These are phyloP conservation scores for Leptarthrus brevirostris DNA, from an alignment of 2,888 invertebrate genomes.

Conservation along the genomic window DNA sequence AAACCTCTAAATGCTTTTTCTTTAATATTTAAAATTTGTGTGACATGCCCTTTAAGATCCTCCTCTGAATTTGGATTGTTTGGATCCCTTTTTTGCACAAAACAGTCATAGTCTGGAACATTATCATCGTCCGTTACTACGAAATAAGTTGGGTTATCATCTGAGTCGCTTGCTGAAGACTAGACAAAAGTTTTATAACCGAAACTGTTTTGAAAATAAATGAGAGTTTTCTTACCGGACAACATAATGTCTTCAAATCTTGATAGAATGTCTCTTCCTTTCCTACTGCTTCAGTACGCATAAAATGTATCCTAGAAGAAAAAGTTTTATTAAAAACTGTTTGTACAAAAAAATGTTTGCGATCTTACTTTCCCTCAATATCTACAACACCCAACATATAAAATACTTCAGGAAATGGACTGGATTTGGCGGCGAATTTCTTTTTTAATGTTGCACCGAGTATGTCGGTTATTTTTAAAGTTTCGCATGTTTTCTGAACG, in stretches of 20 bases:
- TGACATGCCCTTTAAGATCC: not conserved
- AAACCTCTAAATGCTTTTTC: slow-evolving; percentile 6
- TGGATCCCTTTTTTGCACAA: not conserved
- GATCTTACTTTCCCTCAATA: slow-evolving; percentile 17
- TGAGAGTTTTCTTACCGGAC: slow-evolving; percentile 19
- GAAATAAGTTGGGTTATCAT: slow-evolving; percentile 4
- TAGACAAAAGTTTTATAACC: too few relatives aligned
- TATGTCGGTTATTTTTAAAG: not conserved
- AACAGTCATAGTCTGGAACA: slow-evolving; percentile 38
- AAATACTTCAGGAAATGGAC: not conserved
- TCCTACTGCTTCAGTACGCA: not conserved
- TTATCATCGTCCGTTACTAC: not conserved
- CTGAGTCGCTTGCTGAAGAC: not conserved
- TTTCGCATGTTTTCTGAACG: slow-evolving; percentile 1
- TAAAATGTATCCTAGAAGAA: slow-evolving; percentile 23
- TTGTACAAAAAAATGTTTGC: not conserved
- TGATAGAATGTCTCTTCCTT: not conserved
- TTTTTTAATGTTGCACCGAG: slow-evolving; percentile 5
- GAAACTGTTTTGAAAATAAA: too few relatives aligned
- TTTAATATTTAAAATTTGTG: slow-evolving; percentile 8
- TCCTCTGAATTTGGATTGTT: not conserved
- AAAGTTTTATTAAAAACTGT: not conserved
- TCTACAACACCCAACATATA: slow-evolving; percentile 14
- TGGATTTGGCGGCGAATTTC: not conserved
- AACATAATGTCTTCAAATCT: not conserved